Conservation (phyloP, 2,113 vertebrate genomes). For the Mus pahari region DNA sequence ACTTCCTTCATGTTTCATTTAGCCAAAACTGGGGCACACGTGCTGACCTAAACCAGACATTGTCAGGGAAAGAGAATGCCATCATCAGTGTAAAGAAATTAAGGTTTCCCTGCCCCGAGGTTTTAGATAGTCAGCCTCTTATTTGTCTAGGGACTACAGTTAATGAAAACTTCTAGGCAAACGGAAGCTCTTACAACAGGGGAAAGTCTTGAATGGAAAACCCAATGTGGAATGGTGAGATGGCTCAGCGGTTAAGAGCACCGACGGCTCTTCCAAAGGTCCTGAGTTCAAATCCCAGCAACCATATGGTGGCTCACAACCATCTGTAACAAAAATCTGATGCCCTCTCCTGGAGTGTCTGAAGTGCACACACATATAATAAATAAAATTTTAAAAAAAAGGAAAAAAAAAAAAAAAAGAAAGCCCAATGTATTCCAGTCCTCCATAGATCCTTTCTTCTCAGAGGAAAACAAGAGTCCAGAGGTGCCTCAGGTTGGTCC, state of each 20-base stretch:
- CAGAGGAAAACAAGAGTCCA: not conserved
- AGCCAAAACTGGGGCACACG: not conserved
- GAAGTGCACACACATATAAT: too few species aligned
- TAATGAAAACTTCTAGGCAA: not conserved
- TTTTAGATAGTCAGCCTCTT: not conserved
- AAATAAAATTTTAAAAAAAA: too few species aligned
- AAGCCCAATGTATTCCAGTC: not conserved
- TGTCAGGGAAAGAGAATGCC: not conserved
- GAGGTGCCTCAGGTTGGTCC: not conserved
- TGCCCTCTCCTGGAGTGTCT: too few species aligned
- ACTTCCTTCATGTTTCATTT: not conserved
- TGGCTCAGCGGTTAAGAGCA: too few species aligned
- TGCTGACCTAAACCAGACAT: not conserved
- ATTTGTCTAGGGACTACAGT: not conserved
- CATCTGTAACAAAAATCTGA: too few species aligned
- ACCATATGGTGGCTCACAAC: too few species aligned
- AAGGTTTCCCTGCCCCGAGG: not conserved
- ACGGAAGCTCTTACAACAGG: not conserved
- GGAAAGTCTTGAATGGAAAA: not conserved
- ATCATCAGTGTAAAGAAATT: not conserved
- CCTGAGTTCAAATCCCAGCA: too few species aligned
- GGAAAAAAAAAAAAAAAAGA: too few species aligned
- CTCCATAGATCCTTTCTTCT: not conserved
- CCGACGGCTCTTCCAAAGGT: too few species aligned
- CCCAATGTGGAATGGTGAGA: too few species aligned